Evolutionary conservation across 2,113 vertebrate genomes (phyloP).

Genomic region (Sceloporus undulatus): DNA sequence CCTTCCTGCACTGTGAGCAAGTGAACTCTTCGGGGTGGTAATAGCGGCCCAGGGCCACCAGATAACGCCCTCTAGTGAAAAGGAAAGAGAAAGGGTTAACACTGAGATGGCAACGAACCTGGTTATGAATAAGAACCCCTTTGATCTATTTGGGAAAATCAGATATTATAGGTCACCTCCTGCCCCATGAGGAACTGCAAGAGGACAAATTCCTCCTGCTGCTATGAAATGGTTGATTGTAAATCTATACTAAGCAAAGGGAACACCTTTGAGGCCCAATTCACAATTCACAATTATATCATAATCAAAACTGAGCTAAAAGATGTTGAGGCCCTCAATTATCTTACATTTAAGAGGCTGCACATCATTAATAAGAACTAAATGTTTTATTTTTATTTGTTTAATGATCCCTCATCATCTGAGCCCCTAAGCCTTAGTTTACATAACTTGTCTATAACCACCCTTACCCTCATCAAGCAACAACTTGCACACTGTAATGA

Average conservation of each 20-base stretch:
- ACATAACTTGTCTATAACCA: no score
- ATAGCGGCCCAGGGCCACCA: constrained; percentile 93
- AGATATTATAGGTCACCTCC: neutral
- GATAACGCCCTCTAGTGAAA: constrained; percentile 88
- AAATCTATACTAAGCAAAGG: neutral
- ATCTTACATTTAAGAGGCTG: neutral
- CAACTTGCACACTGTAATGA: neutral
- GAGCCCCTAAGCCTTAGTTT: no score
- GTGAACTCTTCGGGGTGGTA: constrained; percentile 98
- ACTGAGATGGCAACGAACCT: neutral
- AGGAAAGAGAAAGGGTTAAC: neutral
- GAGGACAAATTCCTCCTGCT: neutral
- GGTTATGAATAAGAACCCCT: neutral
- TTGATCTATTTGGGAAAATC: neutral
- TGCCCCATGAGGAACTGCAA: neutral
- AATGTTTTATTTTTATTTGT: neutral
- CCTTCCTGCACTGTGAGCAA: constrained; percentile 92
- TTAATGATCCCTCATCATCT: no score
- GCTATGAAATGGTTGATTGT: neutral
- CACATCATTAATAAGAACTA: neutral
- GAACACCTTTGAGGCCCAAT: neutral
- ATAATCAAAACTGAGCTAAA: neutral
- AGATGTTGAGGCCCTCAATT: neutral
- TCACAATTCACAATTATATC: neutral
- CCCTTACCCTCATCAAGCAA: neutral